Percentiles rank a stretch among this genome's conserved stretches.
These are phyloP conservation scores for Meloidogyne chitwoodi DNA, from an alignment of 1,140 invertebrate species.

Conservation along the genomic window DNA sequence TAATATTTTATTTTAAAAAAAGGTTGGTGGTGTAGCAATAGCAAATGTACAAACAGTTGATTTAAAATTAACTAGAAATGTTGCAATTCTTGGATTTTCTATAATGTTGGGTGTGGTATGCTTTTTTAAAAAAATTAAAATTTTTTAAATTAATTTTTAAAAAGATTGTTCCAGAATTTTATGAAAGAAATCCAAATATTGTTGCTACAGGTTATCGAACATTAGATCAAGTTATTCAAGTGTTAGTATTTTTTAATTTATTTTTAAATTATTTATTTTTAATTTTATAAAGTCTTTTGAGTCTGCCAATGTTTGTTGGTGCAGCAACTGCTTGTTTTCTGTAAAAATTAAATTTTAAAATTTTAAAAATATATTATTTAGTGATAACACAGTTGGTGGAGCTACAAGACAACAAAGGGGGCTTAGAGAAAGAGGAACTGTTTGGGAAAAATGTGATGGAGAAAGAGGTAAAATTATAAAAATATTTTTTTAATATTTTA, in stretches of 20 bases:
- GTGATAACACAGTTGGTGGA: conserved; percentile 60
- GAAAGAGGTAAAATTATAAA: conserved; percentile 8
- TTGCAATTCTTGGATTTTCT: conserved; percentile 62
- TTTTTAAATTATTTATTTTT: background rate
- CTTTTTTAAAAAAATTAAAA: background rate
- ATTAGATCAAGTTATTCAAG: conserved; percentile 33
- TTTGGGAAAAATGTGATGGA: conserved; percentile 9
- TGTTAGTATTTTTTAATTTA: background rate
- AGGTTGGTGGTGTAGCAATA: conserved; percentile 56
- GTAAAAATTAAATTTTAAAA: background rate
- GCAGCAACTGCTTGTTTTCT: conserved; percentile 60
- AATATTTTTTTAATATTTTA: background rate
- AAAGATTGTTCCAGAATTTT: conserved; percentile 49
- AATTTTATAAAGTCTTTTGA: conserved; percentile 30
- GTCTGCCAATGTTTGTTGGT: conserved; percentile 61
- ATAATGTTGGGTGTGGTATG: conserved; percentile 60
- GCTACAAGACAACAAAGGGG: conserved; percentile 55
- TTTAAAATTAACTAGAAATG: conserved; percentile 60
- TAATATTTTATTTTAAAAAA: conserved; percentile 31
- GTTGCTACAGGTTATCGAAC: conserved; percentile 10
- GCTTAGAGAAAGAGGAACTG: conserved; percentile 24
- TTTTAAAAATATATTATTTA: background rate
- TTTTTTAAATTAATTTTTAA: background rate
- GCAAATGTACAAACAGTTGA: conserved; percentile 59
- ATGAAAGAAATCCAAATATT: conserved; percentile 10